phyloP scores from a whole-genome alignment of 2,888 invertebrate genomes.

The Neoaliturus tenellus region DNA sequence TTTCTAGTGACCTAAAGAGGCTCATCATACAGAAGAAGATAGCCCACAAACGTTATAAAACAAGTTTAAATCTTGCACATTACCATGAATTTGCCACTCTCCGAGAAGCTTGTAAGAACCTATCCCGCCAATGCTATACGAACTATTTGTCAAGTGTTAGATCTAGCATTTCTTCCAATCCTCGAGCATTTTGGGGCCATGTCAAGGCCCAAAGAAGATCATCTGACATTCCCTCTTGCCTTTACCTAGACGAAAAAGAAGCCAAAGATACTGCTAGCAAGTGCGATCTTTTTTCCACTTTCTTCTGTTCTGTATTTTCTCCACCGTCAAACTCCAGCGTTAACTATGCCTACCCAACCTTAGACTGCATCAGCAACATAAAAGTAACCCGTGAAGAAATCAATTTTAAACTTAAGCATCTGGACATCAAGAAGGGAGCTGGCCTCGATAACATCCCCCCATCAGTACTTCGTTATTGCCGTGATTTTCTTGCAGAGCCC shows the following conservation, averaged over 20 bases:
- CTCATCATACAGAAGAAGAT: slow-evolving; percentile 26
- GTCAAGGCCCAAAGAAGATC: not conserved
- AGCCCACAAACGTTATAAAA: slow-evolving; percentile 24
- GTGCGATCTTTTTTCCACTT: slow-evolving; percentile 11
- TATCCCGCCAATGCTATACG: slow-evolving; percentile 7
- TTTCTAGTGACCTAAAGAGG: slow-evolving; percentile 32
- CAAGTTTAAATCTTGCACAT: not conserved
- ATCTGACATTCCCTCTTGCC: not conserved
- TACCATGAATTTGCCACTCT: slow-evolving; percentile 26
- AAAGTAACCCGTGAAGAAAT: not conserved
- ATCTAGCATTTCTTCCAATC: slow-evolving; percentile 6
- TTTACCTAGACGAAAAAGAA: not conserved
- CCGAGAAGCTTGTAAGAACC: not conserved
- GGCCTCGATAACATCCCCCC: slow-evolving; percentile 14
- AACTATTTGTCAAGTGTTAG: not conserved
- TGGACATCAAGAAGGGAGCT: not conserved
- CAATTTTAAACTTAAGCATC: not conserved
- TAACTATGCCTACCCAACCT: not conserved
- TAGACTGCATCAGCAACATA: not conserved
- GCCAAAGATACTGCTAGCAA: not conserved
- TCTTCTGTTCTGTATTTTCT: slow-evolving; percentile 1
- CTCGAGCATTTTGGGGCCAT: not conserved
- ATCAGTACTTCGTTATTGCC: not conserved
- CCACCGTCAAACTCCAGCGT: not conserved
- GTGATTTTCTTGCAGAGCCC: not conserved